A percentile compares a stretch with the other conserved stretches of the same genome.
Conservation (phyloP, 2,113 vertebrate genomes). For the Rhodinocichla rosea region DNA sequence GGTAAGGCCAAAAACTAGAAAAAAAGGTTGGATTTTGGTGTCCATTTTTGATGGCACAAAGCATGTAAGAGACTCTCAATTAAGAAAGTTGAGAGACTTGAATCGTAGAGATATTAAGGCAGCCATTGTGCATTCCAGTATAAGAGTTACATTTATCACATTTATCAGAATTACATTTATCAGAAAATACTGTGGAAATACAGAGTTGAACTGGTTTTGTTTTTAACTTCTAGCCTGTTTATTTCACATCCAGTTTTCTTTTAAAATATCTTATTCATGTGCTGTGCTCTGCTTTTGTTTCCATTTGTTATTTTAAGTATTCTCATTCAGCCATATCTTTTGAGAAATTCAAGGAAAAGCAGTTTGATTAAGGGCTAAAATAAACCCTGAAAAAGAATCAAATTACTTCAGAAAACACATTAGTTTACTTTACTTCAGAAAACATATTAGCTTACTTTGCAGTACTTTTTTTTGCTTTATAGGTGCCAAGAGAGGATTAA, state of each 20-base stretch:
- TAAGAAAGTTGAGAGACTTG: neutral
- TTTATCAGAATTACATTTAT: no score
- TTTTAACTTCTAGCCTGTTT: neutral
- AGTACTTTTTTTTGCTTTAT: conserved; percentile 48
- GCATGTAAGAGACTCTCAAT: neutral
- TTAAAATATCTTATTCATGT: conserved; percentile 12
- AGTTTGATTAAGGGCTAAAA: conserved; percentile 54
- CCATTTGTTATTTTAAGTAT: conserved; percentile 53
- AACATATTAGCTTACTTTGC: conserved; percentile 63
- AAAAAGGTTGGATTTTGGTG: neutral
- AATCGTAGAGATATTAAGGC: neutral
- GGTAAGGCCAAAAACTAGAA: neutral
- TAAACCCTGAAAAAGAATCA: conserved; percentile 52
- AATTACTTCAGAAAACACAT: conserved; percentile 63
- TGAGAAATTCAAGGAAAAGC: conserved; percentile 49
- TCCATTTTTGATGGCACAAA: neutral
- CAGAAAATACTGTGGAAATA: neutral
- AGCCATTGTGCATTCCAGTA: neutral
- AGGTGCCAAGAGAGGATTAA: conserved; percentile 68
- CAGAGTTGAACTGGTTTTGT: neutral
- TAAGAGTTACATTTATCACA: neutral
- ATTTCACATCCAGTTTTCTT: neutral
- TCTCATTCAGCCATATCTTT: conserved; percentile 55
- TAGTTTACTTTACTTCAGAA: conserved; percentile 66
- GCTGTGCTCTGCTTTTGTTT: conserved; percentile 16